phyloP scores from a whole-genome alignment of 2,888 invertebrate genomes.

The Tholera decimalis region DNA sequence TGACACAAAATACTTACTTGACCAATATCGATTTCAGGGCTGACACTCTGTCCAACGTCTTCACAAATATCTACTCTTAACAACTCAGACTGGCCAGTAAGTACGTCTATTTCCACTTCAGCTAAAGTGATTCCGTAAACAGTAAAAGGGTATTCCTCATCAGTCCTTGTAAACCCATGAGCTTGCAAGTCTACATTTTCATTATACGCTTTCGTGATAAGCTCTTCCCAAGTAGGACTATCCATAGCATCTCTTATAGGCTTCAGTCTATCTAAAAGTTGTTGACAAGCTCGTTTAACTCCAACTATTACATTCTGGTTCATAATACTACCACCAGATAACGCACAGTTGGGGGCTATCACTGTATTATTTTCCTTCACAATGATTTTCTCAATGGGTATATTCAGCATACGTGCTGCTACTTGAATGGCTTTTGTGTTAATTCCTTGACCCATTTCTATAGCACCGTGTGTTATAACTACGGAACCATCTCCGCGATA shows the following conservation, averaged over 20 bases:
- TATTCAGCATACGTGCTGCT: constrained; percentile 35
- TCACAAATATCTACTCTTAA: constrained; percentile 93
- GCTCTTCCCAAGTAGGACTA: constrained; percentile 89
- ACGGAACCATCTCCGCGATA: constrained; percentile 93
- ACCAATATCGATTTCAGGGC: constrained; percentile 92
- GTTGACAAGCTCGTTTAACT: constrained; percentile 68
- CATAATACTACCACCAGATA: constrained; percentile 52
- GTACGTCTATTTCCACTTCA: constrained; percentile 75
- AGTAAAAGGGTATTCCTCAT: constrained; percentile 25
- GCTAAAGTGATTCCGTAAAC: constrained; percentile 44
- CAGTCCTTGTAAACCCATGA: constrained; percentile 93
- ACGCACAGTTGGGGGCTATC: constrained; percentile 44
- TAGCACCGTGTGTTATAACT: constrained; percentile 92
- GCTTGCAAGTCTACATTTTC: constrained; percentile 89
- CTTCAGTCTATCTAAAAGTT: constrained; percentile 69
- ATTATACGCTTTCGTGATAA: constrained; percentile 90
- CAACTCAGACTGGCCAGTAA: constrained; percentile 94
- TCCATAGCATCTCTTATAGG: constrained; percentile 86
- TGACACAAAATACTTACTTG: constrained; percentile 24
- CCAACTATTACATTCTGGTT: constrained; percentile 82
- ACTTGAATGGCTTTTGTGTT: constrained; percentile 95
- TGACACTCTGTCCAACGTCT: constrained; percentile 93
- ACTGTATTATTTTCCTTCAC: constrained; percentile 52
- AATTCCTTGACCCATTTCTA: constrained; percentile 95
- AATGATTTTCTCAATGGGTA: constrained; percentile 47